Conservation (phyloP, 2,888 invertebrate genomes). For the Abrostola tripartita region DNA sequence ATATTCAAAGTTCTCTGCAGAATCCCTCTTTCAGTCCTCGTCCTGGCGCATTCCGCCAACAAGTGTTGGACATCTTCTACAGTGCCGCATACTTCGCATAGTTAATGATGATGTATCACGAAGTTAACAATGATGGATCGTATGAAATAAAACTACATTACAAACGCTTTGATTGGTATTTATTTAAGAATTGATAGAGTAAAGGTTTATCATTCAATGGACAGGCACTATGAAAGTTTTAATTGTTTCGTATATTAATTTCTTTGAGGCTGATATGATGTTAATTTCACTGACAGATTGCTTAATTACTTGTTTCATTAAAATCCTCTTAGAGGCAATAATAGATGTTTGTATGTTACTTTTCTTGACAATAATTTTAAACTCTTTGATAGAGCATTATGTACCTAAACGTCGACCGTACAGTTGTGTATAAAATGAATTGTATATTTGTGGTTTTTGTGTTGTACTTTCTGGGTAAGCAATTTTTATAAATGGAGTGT, state of each 20-base stretch:
- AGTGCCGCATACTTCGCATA: too few species aligned
- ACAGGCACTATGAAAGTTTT: not conserved
- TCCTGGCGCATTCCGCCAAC: too few species aligned
- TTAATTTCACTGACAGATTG: not conserved
- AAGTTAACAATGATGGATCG: too few species aligned
- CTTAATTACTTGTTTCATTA: slow-evolving; percentile 1
- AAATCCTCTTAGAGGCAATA: not conserved
- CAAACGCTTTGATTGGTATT: too few species aligned
- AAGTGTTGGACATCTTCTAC: too few species aligned
- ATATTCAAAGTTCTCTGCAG: too few species aligned
- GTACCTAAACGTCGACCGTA: not conserved
- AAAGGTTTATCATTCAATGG: too few species aligned
- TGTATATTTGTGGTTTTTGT: not conserved
- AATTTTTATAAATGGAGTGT: not conserved
- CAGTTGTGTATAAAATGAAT: not conserved
- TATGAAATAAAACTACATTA: too few species aligned
- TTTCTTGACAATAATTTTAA: not conserved
- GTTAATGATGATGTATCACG: too few species aligned
- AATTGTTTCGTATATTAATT: not conserved
- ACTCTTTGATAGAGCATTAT: not conserved
- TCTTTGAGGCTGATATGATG: not conserved
- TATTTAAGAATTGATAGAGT: too few species aligned
- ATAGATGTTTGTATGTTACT: not conserved
- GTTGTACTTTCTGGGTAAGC: not conserved
- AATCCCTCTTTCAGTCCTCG: too few species aligned